These are phyloP conservation scores for Oscheius myriophilus DNA, from an alignment of 2,888 invertebrate species.

Conservation along the genomic window DNA sequence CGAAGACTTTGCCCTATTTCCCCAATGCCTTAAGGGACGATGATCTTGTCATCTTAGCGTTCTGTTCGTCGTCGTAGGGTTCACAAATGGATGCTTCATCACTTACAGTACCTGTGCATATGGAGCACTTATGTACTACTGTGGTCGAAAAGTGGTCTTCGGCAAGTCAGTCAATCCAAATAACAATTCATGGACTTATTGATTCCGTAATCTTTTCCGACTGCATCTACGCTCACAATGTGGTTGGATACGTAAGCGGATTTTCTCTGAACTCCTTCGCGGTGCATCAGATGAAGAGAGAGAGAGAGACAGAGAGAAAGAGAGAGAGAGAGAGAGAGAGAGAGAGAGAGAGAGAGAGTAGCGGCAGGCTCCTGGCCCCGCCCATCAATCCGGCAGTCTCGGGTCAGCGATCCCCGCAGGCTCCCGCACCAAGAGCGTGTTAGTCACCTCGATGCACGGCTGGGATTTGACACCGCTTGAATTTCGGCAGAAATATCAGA, in stretches of 20 bases:
- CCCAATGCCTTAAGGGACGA: conserved; percentile 5
- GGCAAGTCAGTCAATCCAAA: conserved; percentile 30
- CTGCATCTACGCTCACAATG: conserved; percentile 18
- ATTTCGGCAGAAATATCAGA: too few species aligned
- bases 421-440: too few species aligned
- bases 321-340: too few species aligned
- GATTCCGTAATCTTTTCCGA: conserved; percentile 12
- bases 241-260: conserved; percentile 13
- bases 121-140: conserved; percentile 46
- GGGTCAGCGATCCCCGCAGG: too few species aligned
- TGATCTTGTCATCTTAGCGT: conserved; percentile 19
- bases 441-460: too few species aligned
- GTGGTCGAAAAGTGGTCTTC: conserved; percentile 58
- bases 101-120: conserved; percentile 41
- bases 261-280: conserved; percentile 14
- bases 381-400: too few species aligned
- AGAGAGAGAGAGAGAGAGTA: too few species aligned
- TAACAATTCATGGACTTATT: background rate
- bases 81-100: conserved; percentile 41
- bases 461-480: too few species aligned
- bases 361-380: too few species aligned
- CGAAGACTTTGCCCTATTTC: background rate
- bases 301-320: too few species aligned
- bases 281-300: background rate
- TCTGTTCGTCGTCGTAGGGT: conserved; percentile 13